Conservation (phyloP, 1,140 invertebrate species). For the Panulirus ornatus region DNA sequence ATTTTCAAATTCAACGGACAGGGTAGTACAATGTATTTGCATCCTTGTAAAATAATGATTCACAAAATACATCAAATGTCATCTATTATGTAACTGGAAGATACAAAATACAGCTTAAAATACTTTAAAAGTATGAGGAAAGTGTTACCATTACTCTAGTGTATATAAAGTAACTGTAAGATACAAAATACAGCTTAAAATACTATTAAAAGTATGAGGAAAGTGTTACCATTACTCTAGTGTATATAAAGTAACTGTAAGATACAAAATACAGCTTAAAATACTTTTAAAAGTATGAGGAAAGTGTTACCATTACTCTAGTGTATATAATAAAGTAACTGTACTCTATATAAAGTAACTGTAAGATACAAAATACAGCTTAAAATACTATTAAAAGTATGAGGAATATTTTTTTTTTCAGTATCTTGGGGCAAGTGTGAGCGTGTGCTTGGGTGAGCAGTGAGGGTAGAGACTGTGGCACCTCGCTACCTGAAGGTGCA, state of each 20-base stretch:
- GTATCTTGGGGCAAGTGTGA: neutral
- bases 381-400: too few species aligned
- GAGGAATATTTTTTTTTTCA: neutral
- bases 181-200: neutral
- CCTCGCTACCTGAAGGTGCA: neutral
- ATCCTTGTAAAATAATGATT: too few species aligned
- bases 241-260: neutral
- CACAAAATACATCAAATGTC: too few species aligned
- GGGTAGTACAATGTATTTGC: too few species aligned
- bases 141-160: neutral
- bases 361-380: neutral
- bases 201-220: neutral
- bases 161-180: neutral
- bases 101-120: neutral
- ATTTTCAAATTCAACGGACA: too few species aligned
- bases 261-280: neutral
- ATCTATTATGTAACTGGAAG: neutral
- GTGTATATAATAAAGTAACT: neutral
- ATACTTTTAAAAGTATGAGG: neutral
- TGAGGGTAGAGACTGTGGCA: neutral
- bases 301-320: neutral
- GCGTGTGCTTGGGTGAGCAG: neutral
- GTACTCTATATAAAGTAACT: neutral
- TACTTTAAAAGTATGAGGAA: neutral
- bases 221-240: neutral